Conservation (phyloP, 1,140 invertebrate species). For the Drosophila lowei region DNA sequence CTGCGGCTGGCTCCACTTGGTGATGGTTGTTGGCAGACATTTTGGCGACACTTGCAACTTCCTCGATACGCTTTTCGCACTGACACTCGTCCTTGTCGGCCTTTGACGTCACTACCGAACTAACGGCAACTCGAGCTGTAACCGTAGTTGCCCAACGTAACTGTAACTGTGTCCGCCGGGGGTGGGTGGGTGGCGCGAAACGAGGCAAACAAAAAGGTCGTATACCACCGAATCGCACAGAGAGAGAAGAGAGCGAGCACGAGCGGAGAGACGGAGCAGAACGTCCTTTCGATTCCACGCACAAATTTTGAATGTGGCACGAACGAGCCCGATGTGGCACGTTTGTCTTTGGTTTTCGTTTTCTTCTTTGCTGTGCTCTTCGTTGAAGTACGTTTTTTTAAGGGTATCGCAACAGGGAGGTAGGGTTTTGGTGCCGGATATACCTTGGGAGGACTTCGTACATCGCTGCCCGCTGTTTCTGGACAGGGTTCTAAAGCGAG, state of each 20-base stretch:
- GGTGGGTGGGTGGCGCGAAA: slow-evolving; percentile 45
- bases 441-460: no score
- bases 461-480: no score
- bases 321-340: slow-evolving; percentile 21
- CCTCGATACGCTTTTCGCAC: neutral
- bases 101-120: slow-evolving; percentile 36
- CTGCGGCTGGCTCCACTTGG: slow-evolving; percentile 53
- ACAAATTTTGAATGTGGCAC: slow-evolving; percentile 73
- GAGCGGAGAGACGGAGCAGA: slow-evolving; percentile 16
- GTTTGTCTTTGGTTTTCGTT: slow-evolving; percentile 14
- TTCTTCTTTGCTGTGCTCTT: slow-evolving; percentile 8
- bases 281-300: slow-evolving; percentile 81
- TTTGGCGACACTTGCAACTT: slow-evolving; percentile 24
- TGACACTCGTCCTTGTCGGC: neutral
- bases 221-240: slow-evolving; percentile 16
- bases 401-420: no score
- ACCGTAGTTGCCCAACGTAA: slow-evolving; percentile 16
- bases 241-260: slow-evolving; percentile 9
- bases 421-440: no score
- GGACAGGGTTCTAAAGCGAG: no score
- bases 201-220: slow-evolving; percentile 27
- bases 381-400: neutral
- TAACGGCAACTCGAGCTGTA: slow-evolving; percentile 4
- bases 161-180: neutral
- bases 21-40: slow-evolving; percentile 67